Base-by-base conservation (phyloP, 2,797 vertebrate species). In the Leptatherina wallacei region DNA sequence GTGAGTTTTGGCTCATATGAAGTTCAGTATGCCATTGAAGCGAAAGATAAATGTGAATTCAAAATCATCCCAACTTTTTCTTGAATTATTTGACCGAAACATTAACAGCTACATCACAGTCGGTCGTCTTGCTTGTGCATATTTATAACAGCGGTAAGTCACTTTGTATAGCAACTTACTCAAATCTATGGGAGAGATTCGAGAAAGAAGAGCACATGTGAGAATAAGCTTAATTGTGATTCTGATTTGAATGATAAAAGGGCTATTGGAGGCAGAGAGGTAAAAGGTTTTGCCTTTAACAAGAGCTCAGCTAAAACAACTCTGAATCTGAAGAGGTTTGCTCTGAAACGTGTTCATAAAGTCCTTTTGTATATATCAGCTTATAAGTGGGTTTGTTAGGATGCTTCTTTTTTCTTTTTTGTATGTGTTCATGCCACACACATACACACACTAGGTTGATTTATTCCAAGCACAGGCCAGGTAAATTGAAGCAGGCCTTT, bases 401-500 rank as follows among this genome's bases (percentile, higher is more conserved):
- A 32, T 32, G 44, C 0, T 18, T 42, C 4, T 16, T 16, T 40
- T 18, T 56, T 71, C 29, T 57, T 24, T 30, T 84, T 73, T 85
- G 69, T 77, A 77, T 78, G 61, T 77, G 75, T 60, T 30, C 67
- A 74, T 78, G 75, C 61, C 56, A 78, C 80, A 70, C 61, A 83
- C 57, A 71, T 29, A 73, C 69, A 73, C 56, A 71, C 63, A 72
- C 73, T 20, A 32, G 60, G 73, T 90, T 95, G 94, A 95, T 95
- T 94, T 94, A 88, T 91, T 94, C 94, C 91, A 94, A 94, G 93
- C 92, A 93, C 91, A 91, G 69, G 85, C 82, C 92, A 94, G 93
- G 92, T 94, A 95, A 95, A 95, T 95, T 94, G 93, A 94, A 92
- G 91, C 92, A 91, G 94, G 93, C 92, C 93, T 95, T 95, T 94